These are phyloP conservation scores for Drosophila ezoana DNA, from an alignment of 2,888 invertebrate genomes.

Conservation along the genomic window DNA sequence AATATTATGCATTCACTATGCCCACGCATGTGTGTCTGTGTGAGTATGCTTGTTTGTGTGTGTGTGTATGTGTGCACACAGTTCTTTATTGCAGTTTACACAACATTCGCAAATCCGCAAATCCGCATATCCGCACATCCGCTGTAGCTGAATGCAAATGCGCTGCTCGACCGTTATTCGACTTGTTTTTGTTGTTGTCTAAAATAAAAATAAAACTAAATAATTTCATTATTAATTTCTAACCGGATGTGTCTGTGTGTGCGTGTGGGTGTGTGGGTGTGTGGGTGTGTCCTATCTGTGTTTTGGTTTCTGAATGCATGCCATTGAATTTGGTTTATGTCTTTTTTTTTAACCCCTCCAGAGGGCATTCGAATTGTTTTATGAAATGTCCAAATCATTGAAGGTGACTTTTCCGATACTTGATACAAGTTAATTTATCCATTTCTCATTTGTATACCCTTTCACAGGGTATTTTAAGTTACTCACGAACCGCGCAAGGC, in stretches of 20 bases:
- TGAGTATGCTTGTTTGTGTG: neutral
- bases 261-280: neutral
- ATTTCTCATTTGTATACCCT: too few relatives aligned
- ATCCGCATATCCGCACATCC: constrained; percentile 7
- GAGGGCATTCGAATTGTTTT: neutral
- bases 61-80: neutral
- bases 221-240: constrained; percentile 23
- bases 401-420: neutral
- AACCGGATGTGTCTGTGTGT: neutral
- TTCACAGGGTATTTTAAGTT: too few relatives aligned
- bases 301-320: neutral
- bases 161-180: constrained; percentile 12
- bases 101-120: constrained; percentile 24
- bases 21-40: neutral
- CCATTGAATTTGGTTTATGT: too few relatives aligned
- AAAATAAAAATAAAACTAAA: constrained; percentile 24
- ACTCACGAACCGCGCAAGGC: too few relatives aligned
- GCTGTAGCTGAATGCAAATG: constrained; percentile 17
- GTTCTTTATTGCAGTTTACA: constrained; percentile 30
- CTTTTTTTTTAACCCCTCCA: neutral
- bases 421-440: neutral
- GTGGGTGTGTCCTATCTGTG: neutral
- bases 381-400: neutral
- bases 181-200: constrained; percentile 13
- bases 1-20: constrained; percentile 18